phyloP scores from a whole-genome alignment of 2,888 invertebrate genomes.

The Scotopteryx bipunctaria region DNA sequence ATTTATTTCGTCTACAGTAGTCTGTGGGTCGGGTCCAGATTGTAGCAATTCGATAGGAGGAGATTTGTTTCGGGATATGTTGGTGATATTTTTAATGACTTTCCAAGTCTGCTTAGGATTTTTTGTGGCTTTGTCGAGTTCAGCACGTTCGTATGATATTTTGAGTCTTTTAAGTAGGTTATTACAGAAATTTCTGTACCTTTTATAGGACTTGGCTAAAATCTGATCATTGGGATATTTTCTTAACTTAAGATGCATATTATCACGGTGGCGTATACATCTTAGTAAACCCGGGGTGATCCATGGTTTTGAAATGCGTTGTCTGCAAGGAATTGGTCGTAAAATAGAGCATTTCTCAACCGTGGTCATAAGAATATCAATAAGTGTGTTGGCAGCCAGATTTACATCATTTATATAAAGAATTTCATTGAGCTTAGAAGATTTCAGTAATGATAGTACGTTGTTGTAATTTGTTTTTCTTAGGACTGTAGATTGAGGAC shows the following conservation, averaged over 20 bases:
- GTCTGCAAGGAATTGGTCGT: not conserved
- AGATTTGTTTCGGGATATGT: not conserved
- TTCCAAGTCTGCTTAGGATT: not conserved
- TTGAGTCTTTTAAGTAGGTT: not conserved
- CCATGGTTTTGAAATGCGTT: not conserved
- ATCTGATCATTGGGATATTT: not conserved
- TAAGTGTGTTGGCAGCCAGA: not conserved
- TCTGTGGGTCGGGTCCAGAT: not conserved
- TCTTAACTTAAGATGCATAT: not conserved
- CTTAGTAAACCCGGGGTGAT: not conserved
- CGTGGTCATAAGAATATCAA: not conserved
- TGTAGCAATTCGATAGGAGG: not conserved
- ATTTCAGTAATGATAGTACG: no score
- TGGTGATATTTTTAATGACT: not conserved
- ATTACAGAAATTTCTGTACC: not conserved
- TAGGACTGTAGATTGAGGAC: no score
- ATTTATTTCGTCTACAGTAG: not conserved
- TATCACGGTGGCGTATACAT: not conserved
- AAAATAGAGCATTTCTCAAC: not conserved
- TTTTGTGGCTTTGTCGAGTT: not conserved
- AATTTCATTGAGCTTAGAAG: no score
- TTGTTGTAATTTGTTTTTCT: no score
- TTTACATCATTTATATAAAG: not conserved
- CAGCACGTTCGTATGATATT: not conserved
- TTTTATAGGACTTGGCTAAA: not conserved